A percentile compares a stretch with the other conserved stretches of the same genome.
phyloP scores from a whole-genome alignment of 2,888 invertebrate species.

The Alsophila aescularia region DNA sequence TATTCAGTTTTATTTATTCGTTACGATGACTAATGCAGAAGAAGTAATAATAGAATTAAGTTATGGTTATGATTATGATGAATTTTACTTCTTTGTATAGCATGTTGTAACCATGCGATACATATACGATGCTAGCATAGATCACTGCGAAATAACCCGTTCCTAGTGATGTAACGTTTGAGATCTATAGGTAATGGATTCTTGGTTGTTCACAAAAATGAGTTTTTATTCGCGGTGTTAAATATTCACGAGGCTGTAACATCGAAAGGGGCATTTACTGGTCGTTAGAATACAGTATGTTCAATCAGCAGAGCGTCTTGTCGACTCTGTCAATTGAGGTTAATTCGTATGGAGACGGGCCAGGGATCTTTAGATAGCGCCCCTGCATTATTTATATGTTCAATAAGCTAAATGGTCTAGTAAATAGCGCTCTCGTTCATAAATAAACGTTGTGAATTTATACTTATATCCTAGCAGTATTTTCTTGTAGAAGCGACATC shows the following conservation, averaged over 20 bases:
- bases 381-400: slow-evolving; percentile 78
- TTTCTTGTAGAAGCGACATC: slow-evolving; percentile 18
- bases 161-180: too few species aligned
- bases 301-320: slow-evolving; percentile 82
- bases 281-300: slow-evolving; percentile 63
- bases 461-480: slow-evolving; percentile 45
- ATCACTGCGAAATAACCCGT: too few species aligned
- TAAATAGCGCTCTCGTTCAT: slow-evolving; percentile 55
- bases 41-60: too few species aligned
- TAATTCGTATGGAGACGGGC: slow-evolving; percentile 80
- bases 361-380: slow-evolving; percentile 76
- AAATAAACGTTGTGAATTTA: slow-evolving; percentile 52
- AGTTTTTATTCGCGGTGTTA: slow-evolving; percentile 27
- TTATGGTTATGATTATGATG: too few species aligned
- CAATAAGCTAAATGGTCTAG: slow-evolving; percentile 75
- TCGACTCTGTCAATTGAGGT: slow-evolving; percentile 82
- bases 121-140: too few species aligned
- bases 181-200: too few species aligned
- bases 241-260: slow-evolving; percentile 62
- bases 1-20: slow-evolving; percentile 21
- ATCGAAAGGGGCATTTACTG: slow-evolving; percentile 59
- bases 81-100: too few species aligned
- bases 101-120: too few species aligned
- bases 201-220: neutral
- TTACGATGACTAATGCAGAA: neutral